Percentiles rank a stretch among this genome's conserved stretches.
Conservation (phyloP, 2,113 vertebrate species). For the Cebidichthys violaceus region DNA sequence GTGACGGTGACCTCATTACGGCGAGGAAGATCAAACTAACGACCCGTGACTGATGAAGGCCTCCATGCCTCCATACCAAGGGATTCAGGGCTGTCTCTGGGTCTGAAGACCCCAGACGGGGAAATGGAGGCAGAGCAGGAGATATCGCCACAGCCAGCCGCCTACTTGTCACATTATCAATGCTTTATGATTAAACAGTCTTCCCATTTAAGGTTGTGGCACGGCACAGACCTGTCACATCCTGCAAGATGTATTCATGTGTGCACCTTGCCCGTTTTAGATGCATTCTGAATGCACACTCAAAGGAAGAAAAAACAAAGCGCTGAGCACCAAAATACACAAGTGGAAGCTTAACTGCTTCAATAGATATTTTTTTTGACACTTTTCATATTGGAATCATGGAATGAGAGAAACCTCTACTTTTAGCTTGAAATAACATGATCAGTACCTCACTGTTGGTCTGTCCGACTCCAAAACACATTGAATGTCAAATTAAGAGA, state of each 20-base stretch:
- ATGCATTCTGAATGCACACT: slow-evolving; percentile 1
- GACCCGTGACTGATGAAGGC: slow-evolving; percentile 78
- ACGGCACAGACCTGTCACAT: background rate
- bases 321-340: background rate
- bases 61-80: slow-evolving; percentile 22
- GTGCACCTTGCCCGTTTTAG: background rate
- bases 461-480: background rate
- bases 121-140: background rate
- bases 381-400: background rate
- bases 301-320: slow-evolving; percentile 2
- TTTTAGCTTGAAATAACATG: slow-evolving; percentile 6
- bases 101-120: slow-evolving; percentile 14
- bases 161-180: slow-evolving; percentile 38
- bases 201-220: background rate
- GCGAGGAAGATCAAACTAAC: slow-evolving; percentile 72
- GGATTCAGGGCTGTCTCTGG: slow-evolving; percentile 24
- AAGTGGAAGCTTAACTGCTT: slow-evolving; percentile 14
- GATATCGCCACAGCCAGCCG: background rate
- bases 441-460: background rate
- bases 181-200: slow-evolving; percentile 45
- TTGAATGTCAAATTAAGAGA: background rate
- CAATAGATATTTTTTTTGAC: background rate
- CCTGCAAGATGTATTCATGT: background rate
- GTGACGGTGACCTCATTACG: slow-evolving; percentile 79
- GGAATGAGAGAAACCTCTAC: background rate